Evolutionary conservation across 2,797 vertebrate genomes (phyloP), one percentile per base, ranked within the genome.

Genomic region (Nannoperca australis): DNA sequence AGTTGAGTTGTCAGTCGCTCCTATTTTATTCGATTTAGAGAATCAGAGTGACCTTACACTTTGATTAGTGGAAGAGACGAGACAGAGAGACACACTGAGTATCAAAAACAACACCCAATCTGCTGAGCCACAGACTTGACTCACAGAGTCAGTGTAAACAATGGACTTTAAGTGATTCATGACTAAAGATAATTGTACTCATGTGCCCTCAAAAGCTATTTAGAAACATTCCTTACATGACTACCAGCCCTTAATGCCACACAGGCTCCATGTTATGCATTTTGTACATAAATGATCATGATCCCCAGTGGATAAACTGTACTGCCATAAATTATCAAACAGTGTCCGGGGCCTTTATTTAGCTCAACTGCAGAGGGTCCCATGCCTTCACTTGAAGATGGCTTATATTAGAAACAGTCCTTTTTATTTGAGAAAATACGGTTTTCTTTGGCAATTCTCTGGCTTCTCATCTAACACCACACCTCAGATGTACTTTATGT

Each of bases 191-290:
- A 80, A 87, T 67, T 82, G 64, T 44, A 67, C 71, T 36, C 49
- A 60, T 64, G 58, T 84, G 81, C 80, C 73, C 78, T 82, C 71
- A 70, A 63, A 83, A 66, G 63, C 59, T 64, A 74, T 84, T 81
- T 73, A 56, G 50, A 70, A 68, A 65, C 81, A 87, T 87, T 87
- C 83, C 78, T 75, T 17, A 59, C 73, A 78, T 85, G 79, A 70
- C 80, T 77, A 64, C n/a, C 24, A 51, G 65, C 61, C 77, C 79
- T 78, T 60, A 82, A 56, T 61, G 53, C 56, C 53, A 76, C 59
- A 77, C 55, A 55, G 18, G 3, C 67, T 45, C 69, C 14, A 45
- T 76, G 64, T 49, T 63, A 64, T n/a, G 20, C 45, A 47, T 47
- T 45, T 34, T 34, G 32, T 34, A 34, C 32, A 34, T 1, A 34